Base-by-base conservation (phyloP, 1,140 invertebrate species). In the Battus philenor region DNA sequence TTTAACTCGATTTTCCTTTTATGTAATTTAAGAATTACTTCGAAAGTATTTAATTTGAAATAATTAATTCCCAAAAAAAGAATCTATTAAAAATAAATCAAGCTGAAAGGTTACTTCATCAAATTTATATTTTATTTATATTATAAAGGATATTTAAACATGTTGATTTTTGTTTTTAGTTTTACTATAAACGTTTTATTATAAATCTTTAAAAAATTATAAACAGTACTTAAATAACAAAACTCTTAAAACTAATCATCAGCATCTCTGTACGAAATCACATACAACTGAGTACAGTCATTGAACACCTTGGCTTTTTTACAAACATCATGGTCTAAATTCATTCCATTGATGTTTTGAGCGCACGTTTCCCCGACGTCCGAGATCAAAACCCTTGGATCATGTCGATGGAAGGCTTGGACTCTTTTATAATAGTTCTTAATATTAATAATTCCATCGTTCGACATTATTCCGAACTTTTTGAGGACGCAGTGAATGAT, bases 261-360 rank as follows among this genome's bases (percentile, higher is more conserved):
- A 6, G 50, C 33, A 13, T 79, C 76, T 45, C 34, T 67, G 43
- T 69, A 81, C 1, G 79, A 72, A 26, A 83, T 74, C 1, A 73
- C 75, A 44, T 81, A 84, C n/a, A 84, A 44, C 44, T 84, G 80
- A 10, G 80, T 84, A 47, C 80, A 84, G 13, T 84, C 77, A 30
- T 84, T 84, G 41, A 84, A 84, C 6, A 84, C 75, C 30, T 84
- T 84, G 1, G 80, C 80, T 32, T 81, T 84, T 41, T 78, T 81
- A 32, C 80, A 84, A 1, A 81, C 71, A 44, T 84, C 80, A 17
- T 81, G 73, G 18, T 80, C 77, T 12, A 81, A 56, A 34, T 80
- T 78, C 80, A 81, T 81, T 2, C 68, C 66, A 20, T 81, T 80
- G 5, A 81, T 81, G 47, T 81, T 81, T 17, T 76, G 68, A 0